Percentiles rank a stretch among this genome's conserved stretches.
Conservation (phyloP, 2,113 vertebrate species). For the Myotis brandtii region DNA sequence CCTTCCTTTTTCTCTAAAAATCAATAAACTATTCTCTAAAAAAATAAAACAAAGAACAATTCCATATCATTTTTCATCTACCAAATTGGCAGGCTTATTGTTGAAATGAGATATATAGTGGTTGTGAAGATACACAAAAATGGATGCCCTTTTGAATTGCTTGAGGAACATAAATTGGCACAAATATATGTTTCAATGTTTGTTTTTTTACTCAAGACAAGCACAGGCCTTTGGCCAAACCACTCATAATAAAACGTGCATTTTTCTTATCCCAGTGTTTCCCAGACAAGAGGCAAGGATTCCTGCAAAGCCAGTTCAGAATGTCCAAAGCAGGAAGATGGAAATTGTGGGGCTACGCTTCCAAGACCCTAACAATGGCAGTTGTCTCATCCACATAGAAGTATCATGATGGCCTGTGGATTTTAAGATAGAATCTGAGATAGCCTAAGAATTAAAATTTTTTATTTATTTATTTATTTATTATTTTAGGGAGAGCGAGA, state of each 20-base stretch:
- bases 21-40: background rate
- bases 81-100: background rate
- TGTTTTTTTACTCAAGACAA: background rate
- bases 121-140: background rate
- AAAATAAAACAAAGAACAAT: background rate
- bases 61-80: background rate
- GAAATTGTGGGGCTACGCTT: too few species aligned
- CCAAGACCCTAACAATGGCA: background rate
- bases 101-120: background rate
- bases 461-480: background rate
- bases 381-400: background rate
- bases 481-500: background rate
- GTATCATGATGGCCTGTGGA: fast-evolving
- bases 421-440: background rate
- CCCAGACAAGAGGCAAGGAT: background rate
- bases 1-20: background rate
- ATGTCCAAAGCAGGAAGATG: background rate
- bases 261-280: background rate
- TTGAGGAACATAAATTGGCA: background rate
- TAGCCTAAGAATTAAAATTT: background rate
- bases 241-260: fast-evolving
- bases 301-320: fast-evolving
- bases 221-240: background rate
- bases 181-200: background rate
- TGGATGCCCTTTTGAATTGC: background rate